Base-by-base conservation (phyloP, 2,888 invertebrate genomes). In the Platycnemis pennipes region DNA sequence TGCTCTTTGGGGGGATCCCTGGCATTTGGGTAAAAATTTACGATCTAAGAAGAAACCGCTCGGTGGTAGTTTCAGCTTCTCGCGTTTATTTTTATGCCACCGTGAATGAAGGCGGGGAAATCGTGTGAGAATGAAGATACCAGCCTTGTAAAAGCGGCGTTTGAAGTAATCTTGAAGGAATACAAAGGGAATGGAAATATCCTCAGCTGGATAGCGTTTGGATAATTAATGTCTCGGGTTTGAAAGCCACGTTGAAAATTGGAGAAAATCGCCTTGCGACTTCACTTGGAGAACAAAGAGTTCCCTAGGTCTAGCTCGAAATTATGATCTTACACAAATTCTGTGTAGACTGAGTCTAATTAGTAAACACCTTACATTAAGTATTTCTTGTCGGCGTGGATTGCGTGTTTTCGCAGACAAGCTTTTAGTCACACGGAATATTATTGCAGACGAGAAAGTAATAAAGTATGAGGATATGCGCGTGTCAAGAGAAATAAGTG, bases 101-200 rank as follows among this genome's bases (percentile, higher is more conserved):
- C 77, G 31, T 91, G 91, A 91, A 91, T 91, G 91, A 91, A 91
- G 42, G 56, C 63, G 63, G 69, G 91, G 91, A 91, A 91, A 63
- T 63, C 69, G 91, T 69, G 91, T 56, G 91, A 69, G 91, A 63
- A 44, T 91, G 45, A 91, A 63, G 91, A 56, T 22, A 44, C 44
- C 19, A 91, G 63, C 63, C 56, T 44, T 91, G 45, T n/a, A 53
- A 44, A 44, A 42, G 44, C 91, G 91, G 91, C n/a, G 91, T 63
- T 91, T 91, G 91, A 91, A 91, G 91, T 91, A n/a, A 77, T 77
- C 31, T 77, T 31, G 77, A 77, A 77, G 77, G 37, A 77, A 77
- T n/a, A 77, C 37, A 77, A 77, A 77, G 37, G 77, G 77, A 77
- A 77, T 77, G 77, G 16, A 37, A 77, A 77, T 77, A 77, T 37